phyloP scores from a whole-genome alignment of 2,888 invertebrate genomes.

The Acleris emargana region DNA sequence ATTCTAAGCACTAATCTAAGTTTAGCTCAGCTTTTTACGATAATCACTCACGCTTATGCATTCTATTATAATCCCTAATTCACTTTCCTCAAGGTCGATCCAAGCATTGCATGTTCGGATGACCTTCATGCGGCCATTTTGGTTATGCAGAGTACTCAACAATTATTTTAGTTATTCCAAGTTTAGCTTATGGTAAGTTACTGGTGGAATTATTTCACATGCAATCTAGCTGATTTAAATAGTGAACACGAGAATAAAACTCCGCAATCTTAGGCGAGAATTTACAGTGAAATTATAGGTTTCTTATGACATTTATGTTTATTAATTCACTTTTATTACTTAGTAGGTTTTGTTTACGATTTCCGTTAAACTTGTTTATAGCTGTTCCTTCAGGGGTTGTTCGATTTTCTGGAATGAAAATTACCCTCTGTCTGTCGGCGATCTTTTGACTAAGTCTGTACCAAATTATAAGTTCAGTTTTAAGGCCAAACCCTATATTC shows the following conservation, averaged over 20 bases:
- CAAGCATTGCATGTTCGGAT: constrained; percentile 6
- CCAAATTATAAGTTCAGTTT: too few relatives aligned
- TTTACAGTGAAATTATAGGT: neutral
- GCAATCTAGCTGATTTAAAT: neutral
- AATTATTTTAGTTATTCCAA: neutral
- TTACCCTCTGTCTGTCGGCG: too few relatives aligned
- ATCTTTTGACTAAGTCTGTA: too few relatives aligned
- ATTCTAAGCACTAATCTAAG: too few relatives aligned
- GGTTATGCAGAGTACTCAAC: neutral
- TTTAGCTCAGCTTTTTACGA: neutral
- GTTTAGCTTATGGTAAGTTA: neutral
- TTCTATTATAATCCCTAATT: constrained; percentile 3
- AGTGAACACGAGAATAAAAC: too few relatives aligned
- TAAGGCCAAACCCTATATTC: too few relatives aligned
- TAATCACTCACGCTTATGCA: neutral
- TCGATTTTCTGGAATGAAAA: too few relatives aligned
- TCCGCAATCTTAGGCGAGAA: neutral
- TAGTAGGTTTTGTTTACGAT: too few relatives aligned
- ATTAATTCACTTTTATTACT: too few relatives aligned
- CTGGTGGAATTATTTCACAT: neutral
- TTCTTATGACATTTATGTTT: too few relatives aligned
- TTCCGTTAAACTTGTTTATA: too few relatives aligned
- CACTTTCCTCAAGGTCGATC: constrained; percentile 15
- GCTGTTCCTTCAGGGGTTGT: too few relatives aligned
- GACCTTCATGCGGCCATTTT: constrained; percentile 5